Evolutionary conservation across 2,888 invertebrate species (phyloP), one percentile per base, ranked within the genome.

Genomic region (Volucella zonaria): DNA sequence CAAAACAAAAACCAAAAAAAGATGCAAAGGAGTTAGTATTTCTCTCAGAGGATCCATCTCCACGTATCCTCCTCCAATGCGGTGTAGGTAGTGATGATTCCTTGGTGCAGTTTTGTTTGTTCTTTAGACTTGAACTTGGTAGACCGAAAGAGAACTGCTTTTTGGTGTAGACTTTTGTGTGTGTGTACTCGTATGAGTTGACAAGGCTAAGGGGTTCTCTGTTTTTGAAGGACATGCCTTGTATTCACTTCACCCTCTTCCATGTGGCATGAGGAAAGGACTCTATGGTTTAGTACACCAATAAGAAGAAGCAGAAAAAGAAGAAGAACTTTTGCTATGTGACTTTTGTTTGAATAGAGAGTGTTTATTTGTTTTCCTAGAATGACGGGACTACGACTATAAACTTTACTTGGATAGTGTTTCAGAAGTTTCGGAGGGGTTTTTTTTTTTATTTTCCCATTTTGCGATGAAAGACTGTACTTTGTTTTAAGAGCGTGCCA

Each of bases 331-430:
- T 74, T 52, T 73, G 51, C 61, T 51, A 2, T 18, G 51, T 62
- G 56, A 62, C 52, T 59, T 82, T 77, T 71, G 70, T 73, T 71
- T 77, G 71, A 47, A 10, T 42, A 56, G 23, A 67, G 58, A 56
- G 70, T 62, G 71, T 76, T 64, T 71, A 64, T 76, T 61, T 78
- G 62, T 75, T 74, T 80, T 42, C 45, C 66, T 73, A 12, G 52
- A 23, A 66, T n/a, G 58, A 51, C 18, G 40, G 59, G 51, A 78
- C 42, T 61, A 56, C 58, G 56, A 73, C 14, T 31, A 61, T n/a
- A 49, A 73, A 82, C 78, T 82, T 59, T 62, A 61, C 66, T 66
- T 71, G 52, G 58, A 70, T 49, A 38, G 51, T 71, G 51, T 70
- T 70, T 6, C 31, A 31, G 2, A 31, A 31, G 6, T 38, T 49